A percentile compares a stretch with the other conserved stretches of the same genome.
Evolutionary conservation across 2,888 invertebrate species (phyloP).

Genomic region (Dromius quadrimaculatus): DNA sequence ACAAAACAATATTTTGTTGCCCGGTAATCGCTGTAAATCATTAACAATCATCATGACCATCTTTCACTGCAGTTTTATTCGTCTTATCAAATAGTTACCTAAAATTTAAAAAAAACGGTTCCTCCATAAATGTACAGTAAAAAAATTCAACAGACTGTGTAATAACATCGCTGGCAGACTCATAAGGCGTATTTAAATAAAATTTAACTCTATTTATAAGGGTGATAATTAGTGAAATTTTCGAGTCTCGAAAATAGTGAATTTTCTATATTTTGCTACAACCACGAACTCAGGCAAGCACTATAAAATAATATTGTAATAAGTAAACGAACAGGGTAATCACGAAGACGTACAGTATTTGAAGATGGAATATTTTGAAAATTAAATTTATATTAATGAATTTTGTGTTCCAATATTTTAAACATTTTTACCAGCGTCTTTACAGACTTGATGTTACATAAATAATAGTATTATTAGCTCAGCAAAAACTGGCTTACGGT

Average conservation of each 20-base stretch:
- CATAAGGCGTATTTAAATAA: slow-evolving; percentile 13
- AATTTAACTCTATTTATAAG: slow-evolving; percentile 3
- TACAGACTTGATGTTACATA: too few species aligned
- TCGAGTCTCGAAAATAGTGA: neutral
- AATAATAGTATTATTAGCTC: too few species aligned
- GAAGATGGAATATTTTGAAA: neutral
- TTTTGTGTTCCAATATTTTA: too few species aligned
- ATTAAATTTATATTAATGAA: neutral
- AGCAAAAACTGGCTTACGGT: too few species aligned
- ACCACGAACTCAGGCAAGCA: slow-evolving; percentile 49
- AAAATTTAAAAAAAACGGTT: slow-evolving; percentile 32
- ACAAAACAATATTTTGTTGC: neutral
- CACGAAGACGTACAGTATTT: neutral
- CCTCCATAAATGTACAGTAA: slow-evolving; percentile 49
- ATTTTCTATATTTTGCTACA: slow-evolving; percentile 49
- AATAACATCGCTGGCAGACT: slow-evolving; percentile 3
- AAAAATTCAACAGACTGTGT: slow-evolving; percentile 29
- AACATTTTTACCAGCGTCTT: too few species aligned
- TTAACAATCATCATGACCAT: slow-evolving; percentile 25
- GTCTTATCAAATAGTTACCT: slow-evolving; percentile 41
- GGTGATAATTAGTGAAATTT: slow-evolving; percentile 28
- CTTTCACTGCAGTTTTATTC: slow-evolving; percentile 10
- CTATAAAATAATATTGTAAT: slow-evolving; percentile 41
- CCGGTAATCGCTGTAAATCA: neutral
- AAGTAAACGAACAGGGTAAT: neutral